Percentiles rank a stretch among this genome's conserved stretches.
Conservation (phyloP, 2,797 vertebrate species). For the Zalophus californianus region DNA sequence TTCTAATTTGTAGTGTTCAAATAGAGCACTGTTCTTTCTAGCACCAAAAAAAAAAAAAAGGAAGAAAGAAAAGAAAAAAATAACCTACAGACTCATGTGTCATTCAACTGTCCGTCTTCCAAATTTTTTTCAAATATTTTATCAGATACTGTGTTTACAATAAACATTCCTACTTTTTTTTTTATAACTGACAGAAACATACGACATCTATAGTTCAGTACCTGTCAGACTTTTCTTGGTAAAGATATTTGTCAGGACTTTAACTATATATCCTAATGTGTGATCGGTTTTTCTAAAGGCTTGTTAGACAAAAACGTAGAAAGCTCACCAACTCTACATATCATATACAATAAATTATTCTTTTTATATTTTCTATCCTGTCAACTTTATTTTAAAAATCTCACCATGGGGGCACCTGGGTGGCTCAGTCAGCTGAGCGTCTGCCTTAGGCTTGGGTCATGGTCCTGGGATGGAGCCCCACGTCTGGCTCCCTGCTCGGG, state of each 20-base stretch:
- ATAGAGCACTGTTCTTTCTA: background rate
- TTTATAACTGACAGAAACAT: background rate
- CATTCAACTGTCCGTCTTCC: background rate
- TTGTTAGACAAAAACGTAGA: background rate
- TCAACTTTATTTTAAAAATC: background rate
- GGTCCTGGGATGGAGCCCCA: too few relatives aligned
- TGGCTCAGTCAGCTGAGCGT: too few relatives aligned
- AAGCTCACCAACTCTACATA: background rate
- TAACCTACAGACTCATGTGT: background rate
- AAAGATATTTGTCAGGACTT: background rate
- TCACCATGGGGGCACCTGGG: background rate
- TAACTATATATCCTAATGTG: background rate
- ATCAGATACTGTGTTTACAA: background rate
- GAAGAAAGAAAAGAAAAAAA: background rate
- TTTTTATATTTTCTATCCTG: background rate
- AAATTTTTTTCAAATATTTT: background rate
- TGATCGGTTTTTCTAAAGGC: background rate
- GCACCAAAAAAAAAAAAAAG: background rate
- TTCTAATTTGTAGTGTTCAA: background rate
- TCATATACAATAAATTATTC: background rate
- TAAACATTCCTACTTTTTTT: background rate
- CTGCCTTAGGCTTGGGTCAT: too few relatives aligned
- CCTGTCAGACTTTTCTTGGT: background rate
- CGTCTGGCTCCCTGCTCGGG: too few relatives aligned
- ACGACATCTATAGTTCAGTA: background rate